Percentiles rank a stretch among this genome's conserved stretches.
These are phyloP conservation scores for Sinopyrophorus schimmeli DNA, from an alignment of 2,888 invertebrate species.

Conservation along the genomic window DNA sequence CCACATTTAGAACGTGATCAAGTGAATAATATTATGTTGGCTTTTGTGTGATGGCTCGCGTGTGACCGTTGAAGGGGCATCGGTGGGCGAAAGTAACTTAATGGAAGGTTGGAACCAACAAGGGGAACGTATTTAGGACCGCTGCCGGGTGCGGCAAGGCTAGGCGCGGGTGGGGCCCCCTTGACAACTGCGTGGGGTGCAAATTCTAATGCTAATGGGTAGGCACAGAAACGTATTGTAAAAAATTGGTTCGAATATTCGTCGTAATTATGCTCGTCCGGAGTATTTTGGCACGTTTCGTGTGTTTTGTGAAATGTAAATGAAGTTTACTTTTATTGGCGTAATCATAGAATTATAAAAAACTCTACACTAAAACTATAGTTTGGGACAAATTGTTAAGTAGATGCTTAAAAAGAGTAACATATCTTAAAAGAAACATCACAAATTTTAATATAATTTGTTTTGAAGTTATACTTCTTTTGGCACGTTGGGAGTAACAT, in stretches of 20 bases:
- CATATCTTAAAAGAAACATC: too few species aligned
- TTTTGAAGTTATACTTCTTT: too few species aligned
- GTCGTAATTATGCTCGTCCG: too few species aligned
- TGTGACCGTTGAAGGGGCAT: constrained; percentile 31
- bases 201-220: constrained; percentile 46
- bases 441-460: too few species aligned
- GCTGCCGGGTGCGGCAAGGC: constrained; percentile 47
- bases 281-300: too few species aligned
- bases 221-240: constrained; percentile 32
- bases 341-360: too few species aligned
- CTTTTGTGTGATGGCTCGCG: constrained; percentile 32
- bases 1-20: constrained; percentile 24
- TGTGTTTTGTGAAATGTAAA: too few species aligned
- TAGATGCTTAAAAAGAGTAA: too few species aligned
- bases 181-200: constrained; percentile 45
- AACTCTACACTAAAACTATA: too few species aligned
- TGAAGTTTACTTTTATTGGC: too few species aligned
- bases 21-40: constrained; percentile 22
- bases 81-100: constrained; percentile 32
- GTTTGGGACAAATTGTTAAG: too few species aligned
- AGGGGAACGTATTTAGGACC: constrained; percentile 37
- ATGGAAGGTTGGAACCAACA: constrained; percentile 36
- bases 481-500: too few species aligned
- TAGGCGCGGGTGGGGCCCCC: constrained; percentile 50
- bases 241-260: not conserved